A percentile compares a stretch with the other conserved stretches of the same genome.
phyloP scores from a whole-genome alignment of 2,888 invertebrate genomes.

The Arrhopalites spinosus region DNA sequence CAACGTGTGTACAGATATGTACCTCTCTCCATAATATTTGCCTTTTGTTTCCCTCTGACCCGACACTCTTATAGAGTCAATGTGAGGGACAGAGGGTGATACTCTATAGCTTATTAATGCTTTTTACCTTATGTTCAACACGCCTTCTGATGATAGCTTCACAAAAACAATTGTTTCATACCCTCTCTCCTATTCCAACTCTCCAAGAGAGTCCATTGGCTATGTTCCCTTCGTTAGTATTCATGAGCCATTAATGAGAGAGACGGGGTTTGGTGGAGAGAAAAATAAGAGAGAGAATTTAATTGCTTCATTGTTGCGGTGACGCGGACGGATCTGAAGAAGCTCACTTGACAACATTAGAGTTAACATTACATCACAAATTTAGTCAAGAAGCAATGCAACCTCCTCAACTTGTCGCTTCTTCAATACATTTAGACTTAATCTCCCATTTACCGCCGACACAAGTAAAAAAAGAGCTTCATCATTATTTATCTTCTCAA shows the following conservation, averaged over 20 bases:
- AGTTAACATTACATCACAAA: slow-evolving; percentile 21
- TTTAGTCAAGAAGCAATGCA: no score
- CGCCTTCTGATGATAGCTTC: slow-evolving; percentile 19
- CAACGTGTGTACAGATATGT: no score
- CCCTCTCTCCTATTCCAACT: neutral
- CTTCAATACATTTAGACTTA: neutral
- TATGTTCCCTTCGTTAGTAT: slow-evolving; percentile 14
- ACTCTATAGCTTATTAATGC: no score
- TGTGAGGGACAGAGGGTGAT: neutral
- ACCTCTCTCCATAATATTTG: no score
- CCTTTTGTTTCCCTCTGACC: neutral
- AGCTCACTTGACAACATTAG: slow-evolving; percentile 36
- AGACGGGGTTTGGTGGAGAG: neutral
- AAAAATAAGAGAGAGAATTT: slow-evolving; percentile 28
- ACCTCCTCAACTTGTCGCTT: neutral
- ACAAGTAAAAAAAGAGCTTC: no score
- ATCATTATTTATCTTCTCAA: no score
- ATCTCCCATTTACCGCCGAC: no score
- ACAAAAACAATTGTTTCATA: neutral
- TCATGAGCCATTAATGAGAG: slow-evolving; percentile 31
- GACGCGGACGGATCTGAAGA: slow-evolving; percentile 40
- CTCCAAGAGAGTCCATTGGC: neutral
- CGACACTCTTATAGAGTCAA: neutral
- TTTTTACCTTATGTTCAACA: neutral
- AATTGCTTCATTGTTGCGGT: slow-evolving; percentile 42